phyloP scores from a whole-genome alignment of 2,888 invertebrate genomes.

The Belgica antarctica region DNA sequence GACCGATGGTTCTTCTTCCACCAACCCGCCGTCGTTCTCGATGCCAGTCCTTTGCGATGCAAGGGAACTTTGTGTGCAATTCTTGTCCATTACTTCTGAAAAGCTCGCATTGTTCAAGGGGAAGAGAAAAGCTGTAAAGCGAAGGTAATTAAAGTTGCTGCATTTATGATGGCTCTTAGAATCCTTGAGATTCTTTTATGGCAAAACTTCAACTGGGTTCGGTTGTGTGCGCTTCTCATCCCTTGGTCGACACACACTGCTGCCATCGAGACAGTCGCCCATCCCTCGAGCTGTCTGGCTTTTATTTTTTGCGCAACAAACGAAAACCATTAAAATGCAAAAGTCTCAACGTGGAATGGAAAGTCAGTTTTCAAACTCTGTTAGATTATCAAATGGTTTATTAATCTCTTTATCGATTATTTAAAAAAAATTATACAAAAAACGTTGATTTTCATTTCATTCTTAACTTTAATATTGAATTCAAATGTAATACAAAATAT shows the following conservation, averaged over 20 bases:
- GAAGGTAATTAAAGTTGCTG: too few relatives aligned
- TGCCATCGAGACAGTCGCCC: too few relatives aligned
- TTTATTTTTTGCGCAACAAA: neutral
- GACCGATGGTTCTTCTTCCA: too few relatives aligned
- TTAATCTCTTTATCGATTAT: conserved; percentile 31
- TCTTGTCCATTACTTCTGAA: neutral
- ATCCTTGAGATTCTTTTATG: too few relatives aligned
- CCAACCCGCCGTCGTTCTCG: too few relatives aligned
- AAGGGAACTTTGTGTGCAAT: neutral
- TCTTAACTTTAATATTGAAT: conserved; percentile 13
- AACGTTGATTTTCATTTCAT: conserved; percentile 6
- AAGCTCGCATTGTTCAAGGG: neutral
- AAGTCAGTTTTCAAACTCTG: neutral
- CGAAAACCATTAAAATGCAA: neutral
- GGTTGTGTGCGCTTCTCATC: too few relatives aligned
- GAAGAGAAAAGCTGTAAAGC: neutral
- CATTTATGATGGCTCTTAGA: too few relatives aligned
- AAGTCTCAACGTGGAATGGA: neutral
- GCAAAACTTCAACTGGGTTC: too few relatives aligned
- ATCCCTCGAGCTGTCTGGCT: too few relatives aligned
- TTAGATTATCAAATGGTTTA: conserved; percentile 35
- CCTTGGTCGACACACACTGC: too few relatives aligned
- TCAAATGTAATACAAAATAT: conserved; percentile 12
- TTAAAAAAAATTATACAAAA: conserved; percentile 26
- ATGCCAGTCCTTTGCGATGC: too few relatives aligned